Evolutionary conservation across 1,140 invertebrate species (phyloP), one percentile per base, ranked within the genome.

Genomic region (Pseudomyrmex dendroicus): DNA sequence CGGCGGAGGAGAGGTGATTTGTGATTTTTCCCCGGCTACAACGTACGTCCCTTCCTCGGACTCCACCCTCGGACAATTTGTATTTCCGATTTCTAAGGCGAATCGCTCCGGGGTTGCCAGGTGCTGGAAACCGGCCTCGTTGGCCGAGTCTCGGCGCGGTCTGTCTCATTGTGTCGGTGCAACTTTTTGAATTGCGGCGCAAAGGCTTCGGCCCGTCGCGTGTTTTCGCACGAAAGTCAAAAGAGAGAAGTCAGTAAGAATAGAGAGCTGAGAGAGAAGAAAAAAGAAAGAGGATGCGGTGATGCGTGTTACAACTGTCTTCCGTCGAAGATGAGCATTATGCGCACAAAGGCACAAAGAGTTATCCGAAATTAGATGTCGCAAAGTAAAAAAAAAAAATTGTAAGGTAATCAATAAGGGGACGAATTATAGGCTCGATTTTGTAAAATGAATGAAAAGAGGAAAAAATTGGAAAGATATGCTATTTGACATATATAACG

Each of bases 71-170:
- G 70, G 86, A 89, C 91, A 92, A 92, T 92, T 92, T 92, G 91
- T 92, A 91, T 91, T 86, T 89, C 86, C 89, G 89, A 90, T 90
- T 88, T 88, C 86, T 88, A 88, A 74, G 84, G 82, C 67, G 84
- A 82, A 86, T 80, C 67, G 80, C 82, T 83, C 56, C 77, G 25
- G 74, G 86, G 82, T 80, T 77, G 86, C 89, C 89, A 90, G 89
- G 89, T 90, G 89, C 82, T 85, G 77, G 72, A 84, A 82, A 83
- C 80, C 73, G 63, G 76, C 68, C 70, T 74, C 25, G 61, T 87
- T 85, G 64, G 83, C 66, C 35, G 82, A 59, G 35, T 35, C 68
- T 85, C 74, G 62, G 62, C 84, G 70, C 54, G 25, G 82, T 59
- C 78, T 77, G 80, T 72, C 84, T 84, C 73, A 88, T 85, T 89